Conservation (phyloP, 1,140 invertebrate species). For the Panonychus citri region DNA sequence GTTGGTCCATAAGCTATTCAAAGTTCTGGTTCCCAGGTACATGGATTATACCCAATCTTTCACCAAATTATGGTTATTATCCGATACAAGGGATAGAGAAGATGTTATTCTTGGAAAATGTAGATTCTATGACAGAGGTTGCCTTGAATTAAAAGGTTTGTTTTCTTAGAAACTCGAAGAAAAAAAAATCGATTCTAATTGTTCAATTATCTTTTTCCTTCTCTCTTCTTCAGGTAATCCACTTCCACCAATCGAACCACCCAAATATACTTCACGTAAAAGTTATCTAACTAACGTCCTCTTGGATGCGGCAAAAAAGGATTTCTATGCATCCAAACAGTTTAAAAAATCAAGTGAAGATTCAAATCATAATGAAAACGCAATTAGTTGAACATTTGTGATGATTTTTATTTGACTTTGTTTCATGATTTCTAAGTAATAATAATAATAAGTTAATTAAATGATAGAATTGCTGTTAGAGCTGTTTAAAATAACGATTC, state of each 20-base stretch:
- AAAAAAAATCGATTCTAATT: no score
- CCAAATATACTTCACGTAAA: constrained; percentile 3
- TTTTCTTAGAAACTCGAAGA: no score
- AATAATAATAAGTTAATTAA: no score
- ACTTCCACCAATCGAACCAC: background rate
- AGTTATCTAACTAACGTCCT: constrained; percentile 18
- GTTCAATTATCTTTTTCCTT: constrained; percentile 18
- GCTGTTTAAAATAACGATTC: no score
- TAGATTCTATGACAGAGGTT: constrained; percentile 20
- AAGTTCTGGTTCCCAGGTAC: constrained; percentile 63
- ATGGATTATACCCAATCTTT: constrained; percentile 40
- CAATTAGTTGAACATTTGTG: no score
- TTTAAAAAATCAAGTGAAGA: no score
- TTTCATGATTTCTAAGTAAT: no score
- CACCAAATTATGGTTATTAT: constrained; percentile 33
- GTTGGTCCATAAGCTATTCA: constrained; percentile 71
- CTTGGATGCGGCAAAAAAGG: constrained; percentile 16
- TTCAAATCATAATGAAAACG: no score
- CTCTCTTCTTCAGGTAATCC: constrained; percentile 7
- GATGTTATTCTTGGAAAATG: background rate
- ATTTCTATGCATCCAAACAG: constrained; percentile 7
- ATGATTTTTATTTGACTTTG: no score
- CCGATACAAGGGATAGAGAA: constrained; percentile 19
- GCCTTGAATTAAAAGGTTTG: constrained; percentile 50
- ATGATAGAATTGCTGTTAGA: no score